Evolutionary conservation across 2,888 invertebrate species (phyloP).

Genomic region (Cataglyphis rosenhaueri): DNA sequence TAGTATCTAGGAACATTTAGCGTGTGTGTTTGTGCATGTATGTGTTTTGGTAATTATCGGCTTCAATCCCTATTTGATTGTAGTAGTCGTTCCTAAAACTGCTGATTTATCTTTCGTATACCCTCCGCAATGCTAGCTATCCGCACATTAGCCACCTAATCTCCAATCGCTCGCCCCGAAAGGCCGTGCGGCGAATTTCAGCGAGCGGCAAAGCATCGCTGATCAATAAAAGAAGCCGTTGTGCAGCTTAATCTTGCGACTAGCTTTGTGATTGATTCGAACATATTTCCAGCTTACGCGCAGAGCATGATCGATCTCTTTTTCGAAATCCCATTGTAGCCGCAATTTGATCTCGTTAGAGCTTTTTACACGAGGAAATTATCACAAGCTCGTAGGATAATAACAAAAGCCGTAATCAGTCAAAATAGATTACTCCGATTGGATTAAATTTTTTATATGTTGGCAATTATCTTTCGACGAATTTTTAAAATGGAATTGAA

Average conservation of each 20-base stretch:
- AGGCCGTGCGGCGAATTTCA: conserved; percentile 47
- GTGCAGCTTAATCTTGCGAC: conserved; percentile 68
- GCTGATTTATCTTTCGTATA: conserved; percentile 44
- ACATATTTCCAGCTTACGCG: conserved; percentile 64
- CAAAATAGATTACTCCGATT: not conserved
- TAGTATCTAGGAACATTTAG: not conserved
- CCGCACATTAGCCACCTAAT: conserved; percentile 54
- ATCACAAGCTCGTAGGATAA: not conserved
- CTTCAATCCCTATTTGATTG: not conserved
- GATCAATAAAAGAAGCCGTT: conserved; percentile 67
- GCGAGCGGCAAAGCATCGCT: conserved; percentile 44
- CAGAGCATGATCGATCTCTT: conserved; percentile 66
- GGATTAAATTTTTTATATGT: conserved; percentile 1
- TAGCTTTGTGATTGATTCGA: conserved; percentile 71
- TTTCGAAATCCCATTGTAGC: conserved; percentile 11
- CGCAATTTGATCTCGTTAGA: conserved; percentile 7
- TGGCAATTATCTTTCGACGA: not conserved
- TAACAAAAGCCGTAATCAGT: not conserved
- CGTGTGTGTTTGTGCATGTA: not conserved
- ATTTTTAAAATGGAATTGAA: not conserved
- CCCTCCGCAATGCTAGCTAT: conserved; percentile 33
- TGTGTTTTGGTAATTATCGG: not conserved
- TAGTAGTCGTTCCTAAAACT: conserved; percentile 19
- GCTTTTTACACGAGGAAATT: conserved; percentile 24
- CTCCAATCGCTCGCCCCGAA: conserved; percentile 54